Conservation (phyloP, 2,888 invertebrate genomes). For the Oscheius myriophilus region DNA sequence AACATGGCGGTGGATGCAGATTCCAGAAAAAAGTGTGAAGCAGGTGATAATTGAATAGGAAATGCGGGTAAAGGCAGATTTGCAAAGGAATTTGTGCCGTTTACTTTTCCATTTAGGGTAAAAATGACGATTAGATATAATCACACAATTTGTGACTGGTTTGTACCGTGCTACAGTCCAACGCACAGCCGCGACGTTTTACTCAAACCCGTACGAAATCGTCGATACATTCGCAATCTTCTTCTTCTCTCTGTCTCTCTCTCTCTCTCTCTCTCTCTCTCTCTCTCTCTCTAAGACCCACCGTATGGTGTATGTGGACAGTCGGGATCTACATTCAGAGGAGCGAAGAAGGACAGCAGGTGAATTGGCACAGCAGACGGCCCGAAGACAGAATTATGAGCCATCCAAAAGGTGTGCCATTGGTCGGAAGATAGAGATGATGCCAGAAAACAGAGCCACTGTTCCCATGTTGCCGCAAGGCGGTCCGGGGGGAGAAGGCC, state of each 20-base stretch:
- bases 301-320: constrained; percentile 14
- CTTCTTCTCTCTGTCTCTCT: constrained; percentile 7
- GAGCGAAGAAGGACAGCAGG: constrained; percentile 43
- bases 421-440: constrained; percentile 45
- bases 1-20: too few species aligned
- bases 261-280: not conserved
- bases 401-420: constrained; percentile 55
- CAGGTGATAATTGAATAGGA: too few species aligned
- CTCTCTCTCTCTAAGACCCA: constrained; percentile 22
- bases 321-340: not conserved
- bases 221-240: too few species aligned
- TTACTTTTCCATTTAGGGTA: too few species aligned
- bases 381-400: constrained; percentile 46
- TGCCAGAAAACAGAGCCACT: constrained; percentile 49
- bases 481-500: constrained; percentile 25
- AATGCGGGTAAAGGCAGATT: too few species aligned
- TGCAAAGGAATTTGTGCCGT: too few species aligned
- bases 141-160: too few species aligned
- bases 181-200: too few species aligned
- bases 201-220: too few species aligned
- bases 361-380: constrained; percentile 45
- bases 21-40: too few species aligned
- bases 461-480: constrained; percentile 44
- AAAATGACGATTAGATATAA: too few species aligned
- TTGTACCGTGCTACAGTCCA: too few species aligned